Evolutionary conservation across 2,113 vertebrate genomes (phyloP), one percentile per base, ranked within the genome.

Genomic region (Astur gentilis): DNA sequence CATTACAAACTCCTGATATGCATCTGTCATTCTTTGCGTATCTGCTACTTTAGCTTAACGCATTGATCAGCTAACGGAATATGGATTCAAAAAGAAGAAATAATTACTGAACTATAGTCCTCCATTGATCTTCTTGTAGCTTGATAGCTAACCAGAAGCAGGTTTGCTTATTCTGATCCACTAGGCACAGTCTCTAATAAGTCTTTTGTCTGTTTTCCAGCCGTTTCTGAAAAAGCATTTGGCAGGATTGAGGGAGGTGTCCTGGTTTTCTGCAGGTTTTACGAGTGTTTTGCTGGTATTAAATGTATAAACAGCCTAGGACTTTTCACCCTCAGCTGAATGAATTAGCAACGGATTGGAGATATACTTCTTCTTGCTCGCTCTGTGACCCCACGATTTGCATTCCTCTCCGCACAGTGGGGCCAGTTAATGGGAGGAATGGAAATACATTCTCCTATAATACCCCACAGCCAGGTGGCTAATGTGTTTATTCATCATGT

Each of bases 1-100:
- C 72, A 84, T 80, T 92, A 83, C 47, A 75, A 93, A 89, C 67
- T 83, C 79, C 78, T 85, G 82, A 82, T 94, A 85, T n/a, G 42
- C 34, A 87, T 87, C 91, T 91, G 70, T 89, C 23, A 0, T 82
- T 91, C 70, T 91, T 69, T 11, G 6, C 49, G 61, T 62, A 88
- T 66, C 32, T 90, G n/a, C 60, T 84, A 5, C 75, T 78, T 95
- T 38, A 88, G 45, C 47, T 71, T 64, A 87, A 82, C 71, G 19
- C 60, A 83, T 78, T 90, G 92, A 94, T 95, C 80, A 92, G 40
- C 34, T 85, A 85, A 93, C 2, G 0, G 57, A 83, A 73, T 81
- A 69, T 31, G 15, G 72, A 78, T 87, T 89, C 42, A 64, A 67
- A 95, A 76, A 50, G 38, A 83, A 94, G n/a, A 92, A 93, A 88